Percentiles rank a stretch among this genome's conserved stretches.
Conservation (phyloP, 1,140 invertebrate species). For the roundworm (Caenorhabditis elegans) region DNA sequence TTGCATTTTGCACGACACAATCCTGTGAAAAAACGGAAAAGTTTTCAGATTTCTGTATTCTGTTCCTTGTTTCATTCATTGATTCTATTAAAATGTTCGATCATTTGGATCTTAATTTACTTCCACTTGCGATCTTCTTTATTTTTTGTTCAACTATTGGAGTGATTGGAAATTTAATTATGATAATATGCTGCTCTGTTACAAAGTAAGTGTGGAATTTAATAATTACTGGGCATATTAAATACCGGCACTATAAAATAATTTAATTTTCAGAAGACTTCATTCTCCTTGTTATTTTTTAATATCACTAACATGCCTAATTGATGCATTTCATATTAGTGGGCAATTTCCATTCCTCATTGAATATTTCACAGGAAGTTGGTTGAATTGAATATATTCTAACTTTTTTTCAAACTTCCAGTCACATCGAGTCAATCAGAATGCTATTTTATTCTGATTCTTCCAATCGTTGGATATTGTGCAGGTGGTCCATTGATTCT, state of each 20-base stretch:
- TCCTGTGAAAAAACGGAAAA: background rate
- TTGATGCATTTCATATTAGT: slow-evolving; percentile 15
- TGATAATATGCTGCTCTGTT: background rate
- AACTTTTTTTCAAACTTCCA: background rate
- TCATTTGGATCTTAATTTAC: background rate
- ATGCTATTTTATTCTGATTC: slow-evolving; percentile 19
- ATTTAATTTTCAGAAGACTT: background rate
- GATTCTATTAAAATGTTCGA: background rate
- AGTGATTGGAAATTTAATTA: slow-evolving; percentile 7
- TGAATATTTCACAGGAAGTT: slow-evolving; percentile 21
- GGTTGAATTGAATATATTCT: background rate
- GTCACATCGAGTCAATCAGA: background rate
- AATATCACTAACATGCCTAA: slow-evolving; percentile 12
- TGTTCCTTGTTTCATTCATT: background rate
- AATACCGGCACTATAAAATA: background rate
- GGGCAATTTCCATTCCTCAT: slow-evolving; percentile 29
- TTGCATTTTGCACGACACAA: background rate
- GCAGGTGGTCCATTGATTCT: slow-evolving; percentile 27
- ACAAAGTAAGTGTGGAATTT: background rate
- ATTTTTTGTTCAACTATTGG: slow-evolving; percentile 32
- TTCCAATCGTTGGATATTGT: slow-evolving; percentile 16
- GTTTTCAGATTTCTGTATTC: background rate
- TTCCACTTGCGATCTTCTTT: slow-evolving; percentile 33
- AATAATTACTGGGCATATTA: no score
- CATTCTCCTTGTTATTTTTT: slow-evolving; percentile 28